Base-by-base conservation (phyloP, 2,797 vertebrate genomes). In the Philypnodon macrostomus region DNA sequence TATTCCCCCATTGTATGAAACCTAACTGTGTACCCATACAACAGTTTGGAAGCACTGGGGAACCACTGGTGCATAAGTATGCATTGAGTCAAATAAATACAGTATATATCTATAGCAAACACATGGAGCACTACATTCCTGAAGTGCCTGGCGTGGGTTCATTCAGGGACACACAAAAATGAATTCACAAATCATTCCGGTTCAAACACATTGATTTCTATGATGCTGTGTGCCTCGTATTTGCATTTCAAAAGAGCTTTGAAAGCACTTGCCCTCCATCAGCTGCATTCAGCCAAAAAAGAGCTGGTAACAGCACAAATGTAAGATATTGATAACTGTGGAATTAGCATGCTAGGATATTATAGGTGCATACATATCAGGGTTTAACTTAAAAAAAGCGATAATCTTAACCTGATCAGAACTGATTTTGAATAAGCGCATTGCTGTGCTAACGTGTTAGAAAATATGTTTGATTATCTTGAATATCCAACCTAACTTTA, bases 211-310 rank as follows among this genome's bases (percentile, higher is more conserved):
- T 13, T 38, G 47, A 69, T 65, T 66, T 70, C 73, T 46, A 40
- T 49, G 70, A 63, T 54, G 47, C 73, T 48, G 59, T 21, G 47
- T 17, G 63, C 32, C 2, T 36, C 38, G 19, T 31, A 76, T 81
- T 79, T 72, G 64, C 63, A 59, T 76, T 69, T 80, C 70, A 82
- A 79, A 79, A 64, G 75, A 63, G 42, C 57, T 61, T 18, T 24
- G n/a, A 37, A 53, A 50, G 68, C 59, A 58, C 63, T 67, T 46
- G 50, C 45, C 42, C n/a, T n/a, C 53, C 70, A 75, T 78, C 60
- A 60, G 67, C 62, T 34, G 34, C 67, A 63, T 31, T 18, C 26
- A 71, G 4, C 5, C 11, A 27, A 34, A 73, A 73, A 72, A 57
- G 24, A 73, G 49, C 37, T 32, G 70, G 72, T 77, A 19, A 37